Base-by-base conservation (phyloP, 2,888 invertebrate genomes). In the Campoplex capitator region DNA sequence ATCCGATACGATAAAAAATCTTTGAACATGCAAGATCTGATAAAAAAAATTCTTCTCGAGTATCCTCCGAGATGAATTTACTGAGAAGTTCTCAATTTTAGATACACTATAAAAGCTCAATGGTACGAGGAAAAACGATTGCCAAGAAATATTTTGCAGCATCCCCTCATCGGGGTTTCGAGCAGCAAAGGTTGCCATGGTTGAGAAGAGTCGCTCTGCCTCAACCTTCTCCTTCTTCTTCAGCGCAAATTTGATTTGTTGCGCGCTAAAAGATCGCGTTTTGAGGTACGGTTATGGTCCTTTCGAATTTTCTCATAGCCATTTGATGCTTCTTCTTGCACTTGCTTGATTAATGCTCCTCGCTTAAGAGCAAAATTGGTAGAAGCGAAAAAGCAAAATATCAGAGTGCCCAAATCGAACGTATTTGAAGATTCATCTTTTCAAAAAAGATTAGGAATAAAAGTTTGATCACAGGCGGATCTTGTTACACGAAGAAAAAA, bases 241-340 rank as follows among this genome's bases (percentile, higher is more conserved):
- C 35, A 56, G 75, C 89, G 82, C 89, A 92, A 90, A 93, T 92
- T 92, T 93, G 93, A 93, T 93, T 93, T 92, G 93, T 92, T 91
- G 92, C 91, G 85, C 82, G 68, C 51, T 38, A 85, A 88, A 54
- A 88, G 88, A 90, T 87, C 89, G 90, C 89, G 90, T 89, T 91
- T 91, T 92, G 91, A 92, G 90, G 90, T 90, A 91, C 91, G 90
- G 90, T 92, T 92, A 93, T 92, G 88, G 91, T 90, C 88, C 88
- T 88, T 90, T 87, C 91, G 89, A 89, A 89, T 92, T 91, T 91
- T 87, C 91, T 88, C 90, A 90, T 89, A 89, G 88, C 88, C 91
- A 90, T 89, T 89, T 91, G 35, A 18, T 73, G 89, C 91, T 91
- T 89, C 90, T n/a, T 45, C 45, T 73, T 35, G 62, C 62, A 62